Evolutionary conservation across 2,888 invertebrate genomes (phyloP), one percentile per base, ranked within the genome.

Genomic region (Macrosiphum euphorbiae): DNA sequence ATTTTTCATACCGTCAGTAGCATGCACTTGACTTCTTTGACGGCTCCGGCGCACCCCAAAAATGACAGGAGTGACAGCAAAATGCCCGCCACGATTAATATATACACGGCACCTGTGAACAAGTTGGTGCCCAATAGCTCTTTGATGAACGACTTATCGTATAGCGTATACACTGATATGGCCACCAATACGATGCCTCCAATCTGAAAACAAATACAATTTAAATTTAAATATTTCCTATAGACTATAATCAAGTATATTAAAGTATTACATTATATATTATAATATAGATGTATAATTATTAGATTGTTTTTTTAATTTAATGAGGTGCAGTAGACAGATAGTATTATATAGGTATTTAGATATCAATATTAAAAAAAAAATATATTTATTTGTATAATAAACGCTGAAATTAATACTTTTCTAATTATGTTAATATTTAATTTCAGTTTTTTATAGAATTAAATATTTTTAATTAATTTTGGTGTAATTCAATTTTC

Each of bases 21-120:
- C 97, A 99, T 97, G 96, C 99, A 99, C 96, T 98, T 98, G 95
- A 99, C 98, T 96, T 99, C 99, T 96, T 98, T 98, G 88, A 98
- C 97, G n/a, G 99, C 98, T 88, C 99, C 99, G 95, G 98, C 97
- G 96, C 99, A 99, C 94, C 99, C 99, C 95, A 99, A 97, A 96
- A 99, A 97, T 24, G 99, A 98, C 92, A 99, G 97, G 95, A 99
- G 95, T 95, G 98, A 97, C 94, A 98, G 97, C 94, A 98, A 96
- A 61, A 97, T 97, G 13, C 99, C 99, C 94, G 98, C 98, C 47
- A 97, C 97, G 91, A 98, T 97, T 95, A 99, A 96, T 94, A 98
- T 98, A 95, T 97, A 98, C 85, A 98, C 97, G 0, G 98, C 97
- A 52, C 98, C 98, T 91, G 98, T 97, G 96, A 98, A 98, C 95